Evolutionary conservation across 2,888 invertebrate species (phyloP), one percentile per base, ranked within the genome.

Genomic region (Oxytorus armatus): DNA sequence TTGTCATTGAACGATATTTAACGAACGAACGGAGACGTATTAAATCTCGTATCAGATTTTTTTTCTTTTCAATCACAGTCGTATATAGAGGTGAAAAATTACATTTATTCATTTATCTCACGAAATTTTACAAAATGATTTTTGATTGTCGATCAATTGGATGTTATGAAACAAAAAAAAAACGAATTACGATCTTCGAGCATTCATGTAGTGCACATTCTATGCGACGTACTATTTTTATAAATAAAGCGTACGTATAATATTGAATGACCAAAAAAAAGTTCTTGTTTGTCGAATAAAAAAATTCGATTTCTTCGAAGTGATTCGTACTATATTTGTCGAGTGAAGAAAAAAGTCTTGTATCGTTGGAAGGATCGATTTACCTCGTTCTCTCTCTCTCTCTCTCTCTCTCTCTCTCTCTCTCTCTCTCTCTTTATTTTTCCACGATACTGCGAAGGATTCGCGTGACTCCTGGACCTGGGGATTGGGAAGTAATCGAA

Each of bases 401-500:
- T 49, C 39, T 65, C 14, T 18, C 53, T 33, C 49, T 14, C 29
- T 49, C n/a, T 47, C 49, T 16, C 10, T 14, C 11, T 69, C 47
- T 57, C 47, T 33, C 49, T n/a, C n/a, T n/a, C n/a, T n/a, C n/a
- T n/a, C n/a, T n/a, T n/a, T n/a, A n/a, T n/a, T n/a, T n/a, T n/a
- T 49, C 59, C 10, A 14, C 61, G 57, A 16, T 33, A 3, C 21
- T 36, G 61, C 42, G 39, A 77, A 68, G 63, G 55, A 61, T 55
- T 69, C 73, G 57, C 57, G 63, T 69, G 77, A 77, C 57, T 53
- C n/a, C 63, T 69, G 68, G 29, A 47, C 23, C 39, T 47, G 63
- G 47, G 73, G 77, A 68, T 73, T 59, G 55, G 55, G 76, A 85
- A 87, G 86, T 86, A 88, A 90, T 90, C 87, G 85, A 86, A 89